phyloP scores from a whole-genome alignment of 2,113 vertebrate genomes.

The Chlorodrepanis virens region DNA sequence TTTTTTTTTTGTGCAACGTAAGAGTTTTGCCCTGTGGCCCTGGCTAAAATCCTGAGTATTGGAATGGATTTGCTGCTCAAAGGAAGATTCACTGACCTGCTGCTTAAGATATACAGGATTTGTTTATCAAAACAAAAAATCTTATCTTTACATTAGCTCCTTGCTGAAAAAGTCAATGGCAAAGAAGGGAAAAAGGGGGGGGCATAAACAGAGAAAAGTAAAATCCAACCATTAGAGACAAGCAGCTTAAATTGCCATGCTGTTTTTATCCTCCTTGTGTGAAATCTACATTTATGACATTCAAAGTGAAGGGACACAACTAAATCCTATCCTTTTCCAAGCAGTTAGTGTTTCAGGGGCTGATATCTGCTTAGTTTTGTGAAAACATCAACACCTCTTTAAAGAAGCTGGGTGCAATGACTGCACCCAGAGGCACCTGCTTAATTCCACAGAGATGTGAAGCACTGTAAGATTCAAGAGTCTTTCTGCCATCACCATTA shows the following conservation, averaged over 20 bases:
- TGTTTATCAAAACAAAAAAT: neutral
- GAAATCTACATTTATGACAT: neutral
- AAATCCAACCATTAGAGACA: neutral
- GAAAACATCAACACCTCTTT: neutral
- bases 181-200: neutral
- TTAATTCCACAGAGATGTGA: neutral
- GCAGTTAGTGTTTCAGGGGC: neutral
- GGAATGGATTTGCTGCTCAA: neutral
- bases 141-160: neutral
- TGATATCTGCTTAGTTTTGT: neutral
- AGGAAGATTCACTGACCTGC: neutral
- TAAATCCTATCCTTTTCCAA: neutral
- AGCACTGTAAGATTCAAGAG: neutral
- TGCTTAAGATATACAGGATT: neutral
- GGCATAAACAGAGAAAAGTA: neutral
- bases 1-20: neutral
- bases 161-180: neutral
- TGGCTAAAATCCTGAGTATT: neutral
- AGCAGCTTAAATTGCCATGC: neutral
- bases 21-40: neutral
- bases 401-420: neutral
- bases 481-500: neutral
- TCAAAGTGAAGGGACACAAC: neutral
- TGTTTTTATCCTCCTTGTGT: neutral
- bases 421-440: neutral